Base-by-base conservation (phyloP, 2,113 vertebrate species). In the Accipiter virgatus region DNA sequence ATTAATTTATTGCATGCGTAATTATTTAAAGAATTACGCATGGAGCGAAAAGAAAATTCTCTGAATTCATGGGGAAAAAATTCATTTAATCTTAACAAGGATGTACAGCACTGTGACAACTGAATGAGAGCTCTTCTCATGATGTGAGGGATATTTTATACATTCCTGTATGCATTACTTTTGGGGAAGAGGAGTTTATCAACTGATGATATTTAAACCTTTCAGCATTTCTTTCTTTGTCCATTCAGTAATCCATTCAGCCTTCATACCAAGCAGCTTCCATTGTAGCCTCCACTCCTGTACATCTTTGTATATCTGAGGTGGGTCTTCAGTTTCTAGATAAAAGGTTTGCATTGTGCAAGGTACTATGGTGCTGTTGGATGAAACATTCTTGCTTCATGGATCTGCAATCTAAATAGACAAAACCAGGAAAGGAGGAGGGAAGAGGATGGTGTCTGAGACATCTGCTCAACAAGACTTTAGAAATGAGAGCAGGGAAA, bases 1-100 rank as follows among this genome's bases (percentile, higher is more conserved):
- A 79, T 95, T 97, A 93, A 94, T 96, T 97, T 95, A 95, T 96
- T 97, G 85, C 38, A 29, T 71, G 22, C 91, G 78, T 93, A 96
- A 97, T 98, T 97, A 92, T 83, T 95, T 95, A 83, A 95, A 91
- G 83, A 88, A 93, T 96, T 97, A 70, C 15, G 2, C 67, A 61
- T 29, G 45, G 53, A 96, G 25, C 88, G 73, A 70, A 89, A 93
- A 80, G 81, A 88, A 95, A 97, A 86, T 53, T 68, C 34, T 92
- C 55, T 63, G 50, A 91, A 89, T 88, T 96, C 62, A 48, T 27
- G 34, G 74, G 50, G 40, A 79, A 91, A 82, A 82, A 68, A 72
- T 21, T 45, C 7, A 36, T 91, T 81, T 95, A 79, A 73, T 43
- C 31, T 94, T 94, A 87, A 71, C 36, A 81, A 95, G 71, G 55